Evolutionary conservation across 2,113 vertebrate genomes (phyloP).

Genomic region (Smithornis capensis): DNA sequence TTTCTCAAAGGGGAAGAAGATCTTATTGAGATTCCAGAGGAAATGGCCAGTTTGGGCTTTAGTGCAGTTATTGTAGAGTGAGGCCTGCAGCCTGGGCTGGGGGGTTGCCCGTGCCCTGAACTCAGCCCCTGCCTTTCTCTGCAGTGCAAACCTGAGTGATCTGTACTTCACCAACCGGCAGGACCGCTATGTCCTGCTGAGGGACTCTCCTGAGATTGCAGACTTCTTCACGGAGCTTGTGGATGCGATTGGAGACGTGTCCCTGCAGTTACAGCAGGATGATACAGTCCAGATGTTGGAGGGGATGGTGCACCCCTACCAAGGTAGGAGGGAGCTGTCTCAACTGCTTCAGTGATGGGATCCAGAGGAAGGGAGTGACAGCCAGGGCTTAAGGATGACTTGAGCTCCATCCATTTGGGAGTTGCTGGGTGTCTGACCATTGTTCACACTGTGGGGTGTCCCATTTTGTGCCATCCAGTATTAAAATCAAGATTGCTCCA

Average conservation of each 20-base stretch:
- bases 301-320: slow-evolving; percentile 92
- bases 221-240: slow-evolving; percentile 94
- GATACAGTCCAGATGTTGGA: slow-evolving; percentile 84
- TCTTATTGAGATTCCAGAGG: not conserved
- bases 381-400: not conserved
- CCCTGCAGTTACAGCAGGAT: slow-evolving; percentile 87
- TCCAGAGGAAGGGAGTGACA: not conserved
- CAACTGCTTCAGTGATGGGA: not conserved
- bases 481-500: not conserved
- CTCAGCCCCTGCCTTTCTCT: not conserved
- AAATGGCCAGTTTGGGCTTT: not conserved
- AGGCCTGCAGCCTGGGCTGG: not conserved
- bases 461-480: not conserved
- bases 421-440: not conserved
- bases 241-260: slow-evolving; percentile 87
- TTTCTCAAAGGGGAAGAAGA: not conserved
- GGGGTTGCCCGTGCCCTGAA: not conserved
- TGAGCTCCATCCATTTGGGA: not conserved
- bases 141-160: slow-evolving; percentile 94
- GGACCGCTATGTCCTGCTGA: slow-evolving; percentile 94
- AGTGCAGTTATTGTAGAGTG: not conserved
- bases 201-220: slow-evolving; percentile 85
- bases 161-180: slow-evolving; percentile 98
- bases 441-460: not conserved
- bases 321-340: slow-evolving; percentile 71